Evolutionary conservation across 2,797 vertebrate genomes (phyloP).

Genomic region (Spinus olivaceus): DNA sequence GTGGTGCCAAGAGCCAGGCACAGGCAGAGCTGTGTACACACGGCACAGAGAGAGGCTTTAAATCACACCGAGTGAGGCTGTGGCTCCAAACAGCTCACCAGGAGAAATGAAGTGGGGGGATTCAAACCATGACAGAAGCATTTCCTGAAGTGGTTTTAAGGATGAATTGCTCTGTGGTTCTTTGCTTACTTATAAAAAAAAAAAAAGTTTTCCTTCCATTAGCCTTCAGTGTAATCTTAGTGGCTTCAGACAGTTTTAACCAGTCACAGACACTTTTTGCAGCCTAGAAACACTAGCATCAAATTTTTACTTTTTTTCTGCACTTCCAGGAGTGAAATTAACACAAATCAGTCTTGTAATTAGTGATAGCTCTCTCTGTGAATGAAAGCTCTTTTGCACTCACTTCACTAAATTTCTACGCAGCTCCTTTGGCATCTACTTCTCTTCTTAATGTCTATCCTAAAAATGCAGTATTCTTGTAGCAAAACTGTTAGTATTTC

Average conservation of each 20-base stretch:
- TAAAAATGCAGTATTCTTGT: not conserved
- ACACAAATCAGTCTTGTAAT: not conserved
- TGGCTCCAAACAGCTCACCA: not conserved
- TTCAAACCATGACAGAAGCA: not conserved
- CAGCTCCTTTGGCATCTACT: not conserved
- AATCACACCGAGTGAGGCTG: not conserved
- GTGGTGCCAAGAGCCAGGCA: not conserved
- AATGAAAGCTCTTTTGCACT: not conserved
- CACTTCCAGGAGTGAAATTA: not conserved
- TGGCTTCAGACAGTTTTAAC: not conserved
- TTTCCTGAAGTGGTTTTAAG: not conserved
- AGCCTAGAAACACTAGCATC: not conserved
- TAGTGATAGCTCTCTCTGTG: not conserved
- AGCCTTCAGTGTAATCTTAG: not conserved
- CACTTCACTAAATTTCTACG: not conserved
- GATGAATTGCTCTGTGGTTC: not conserved
- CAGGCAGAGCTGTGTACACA: accelerated
- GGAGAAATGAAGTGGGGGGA: not conserved
- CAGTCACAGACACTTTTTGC: not conserved
- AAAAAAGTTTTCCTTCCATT: not conserved
- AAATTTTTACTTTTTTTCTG: not conserved
- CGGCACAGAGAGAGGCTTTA: not conserved
- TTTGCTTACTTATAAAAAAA: not conserved
- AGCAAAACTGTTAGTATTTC: not conserved
- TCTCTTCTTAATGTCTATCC: not conserved